Evolutionary conservation across 2,888 invertebrate genomes (phyloP), one percentile per base, ranked within the genome.

Genomic region (Lepidochitona cinerea): DNA sequence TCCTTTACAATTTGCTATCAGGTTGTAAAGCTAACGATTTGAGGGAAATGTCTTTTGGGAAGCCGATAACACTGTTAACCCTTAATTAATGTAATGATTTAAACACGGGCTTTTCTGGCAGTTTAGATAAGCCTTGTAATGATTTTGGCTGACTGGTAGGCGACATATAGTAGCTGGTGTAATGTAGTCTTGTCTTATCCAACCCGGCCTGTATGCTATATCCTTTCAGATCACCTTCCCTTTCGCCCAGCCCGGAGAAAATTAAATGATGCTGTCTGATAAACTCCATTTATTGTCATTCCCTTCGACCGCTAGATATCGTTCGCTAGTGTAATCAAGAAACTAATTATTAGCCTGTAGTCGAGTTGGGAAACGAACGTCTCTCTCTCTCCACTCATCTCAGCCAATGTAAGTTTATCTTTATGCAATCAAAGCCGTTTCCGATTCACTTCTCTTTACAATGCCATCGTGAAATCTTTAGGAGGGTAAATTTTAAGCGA

Each of bases 371-470:
- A 18, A 9, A 12, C 9, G 18, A 41, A 9, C 18, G 18, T 41
- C 18, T 18, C 41, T 41, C 41, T 9, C 41, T 41, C 9, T 12
- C 18, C 9, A 9, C 18, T 41, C 18, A 12, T 41, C 41, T 18
- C 41, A 18, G 14, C 14, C 32, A 4, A 14, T 23, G 59, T 59
- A 59, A 59, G 59, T 59, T 59, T 59, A 59, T 59, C 59, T 29
- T 23, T 59, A 4, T 26, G 26, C 59, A 59, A 59, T 59, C 59
- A 59, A 59, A 59, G 59, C 59, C 32, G 29, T 59, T 59, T 59
- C 59, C 59, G 59, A 29, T 59, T 59, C 59, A 59, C 59, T 59
- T 59, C 59, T 59, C 59, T 32, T 59, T 23, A 23, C 26, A 23
- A 29, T 14, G 23, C 26, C 23, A 59, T 59, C 59, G 23, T 32